Percentiles rank a stretch among this genome's conserved stretches.
Evolutionary conservation across 2,888 invertebrate species (phyloP).

Genomic region (Abrostola tripartita): DNA sequence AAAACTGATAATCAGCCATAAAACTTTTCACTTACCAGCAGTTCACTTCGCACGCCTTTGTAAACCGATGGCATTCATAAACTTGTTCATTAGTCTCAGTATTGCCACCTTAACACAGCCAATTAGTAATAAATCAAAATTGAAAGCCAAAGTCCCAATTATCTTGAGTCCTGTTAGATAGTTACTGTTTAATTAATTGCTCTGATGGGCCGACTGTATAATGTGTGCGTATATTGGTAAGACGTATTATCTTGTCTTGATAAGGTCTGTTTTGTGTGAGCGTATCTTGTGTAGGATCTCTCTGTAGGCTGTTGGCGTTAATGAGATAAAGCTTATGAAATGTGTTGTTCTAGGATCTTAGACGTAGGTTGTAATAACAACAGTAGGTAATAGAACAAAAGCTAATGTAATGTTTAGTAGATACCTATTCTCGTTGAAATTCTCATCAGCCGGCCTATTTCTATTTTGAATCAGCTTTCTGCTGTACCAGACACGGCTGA

Average conservation of each 20-base stretch:
- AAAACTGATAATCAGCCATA: constrained; percentile 40
- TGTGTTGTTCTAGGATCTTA: constrained; percentile 15
- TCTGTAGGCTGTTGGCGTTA: constrained; percentile 20
- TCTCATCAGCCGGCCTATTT: neutral
- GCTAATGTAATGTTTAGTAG: neutral
- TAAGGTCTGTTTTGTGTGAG: constrained; percentile 15
- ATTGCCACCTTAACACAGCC: constrained; percentile 40
- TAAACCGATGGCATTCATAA: constrained; percentile 24
- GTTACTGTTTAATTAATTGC: constrained; percentile 53
- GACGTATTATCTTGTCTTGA: constrained; percentile 18
- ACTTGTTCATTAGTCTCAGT: constrained; percentile 30
- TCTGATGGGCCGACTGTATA: constrained; percentile 22
- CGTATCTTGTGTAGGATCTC: constrained; percentile 20
- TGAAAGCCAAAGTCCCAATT: constrained; percentile 50
- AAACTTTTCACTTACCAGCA: constrained; percentile 25
- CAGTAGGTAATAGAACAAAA: constrained; percentile 1
- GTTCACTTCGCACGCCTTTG: constrained; percentile 21
- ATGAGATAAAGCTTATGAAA: constrained; percentile 21
- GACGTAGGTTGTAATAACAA: constrained; percentile 2
- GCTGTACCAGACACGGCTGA: too few species aligned
- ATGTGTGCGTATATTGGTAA: constrained; percentile 14
- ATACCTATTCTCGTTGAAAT: neutral
- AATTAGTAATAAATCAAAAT: constrained; percentile 56
- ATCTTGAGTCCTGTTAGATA: constrained; percentile 50
- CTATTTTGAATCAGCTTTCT: too few species aligned